Conservation (phyloP, 2,888 invertebrate species). For the Lysandra bellargus region DNA sequence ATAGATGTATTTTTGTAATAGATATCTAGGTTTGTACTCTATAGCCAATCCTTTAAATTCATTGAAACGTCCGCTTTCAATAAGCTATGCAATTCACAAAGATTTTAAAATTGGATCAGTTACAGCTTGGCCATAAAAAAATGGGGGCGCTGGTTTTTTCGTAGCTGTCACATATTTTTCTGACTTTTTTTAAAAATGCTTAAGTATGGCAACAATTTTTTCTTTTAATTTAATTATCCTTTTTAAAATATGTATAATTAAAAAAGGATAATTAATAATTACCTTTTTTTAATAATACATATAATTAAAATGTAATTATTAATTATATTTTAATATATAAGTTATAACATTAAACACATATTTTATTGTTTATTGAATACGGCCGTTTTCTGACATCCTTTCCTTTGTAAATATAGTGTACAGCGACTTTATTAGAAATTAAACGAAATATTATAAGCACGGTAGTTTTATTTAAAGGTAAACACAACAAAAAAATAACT, state of each 20-base stretch:
- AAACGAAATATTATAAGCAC: not conserved
- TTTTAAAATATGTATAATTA: too few species aligned
- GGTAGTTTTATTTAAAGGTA: not conserved
- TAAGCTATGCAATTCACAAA: not conserved
- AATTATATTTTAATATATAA: too few species aligned
- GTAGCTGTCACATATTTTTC: too few species aligned
- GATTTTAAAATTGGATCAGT: too few species aligned
- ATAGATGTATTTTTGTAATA: constrained; percentile 20
- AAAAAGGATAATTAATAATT: too few species aligned
- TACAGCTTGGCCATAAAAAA: too few species aligned
- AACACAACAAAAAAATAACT: not conserved
- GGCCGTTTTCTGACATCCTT: not conserved
- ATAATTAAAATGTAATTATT: too few species aligned
- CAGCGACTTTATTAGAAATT: not conserved
- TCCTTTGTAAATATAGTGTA: constrained; percentile 15
- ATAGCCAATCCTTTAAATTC: not conserved
- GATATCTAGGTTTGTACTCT: constrained; percentile 17
- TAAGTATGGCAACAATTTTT: too few species aligned
- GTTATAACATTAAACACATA: not conserved
- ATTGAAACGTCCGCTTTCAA: not conserved
- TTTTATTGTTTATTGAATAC: not conserved
- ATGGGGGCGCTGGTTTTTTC: too few species aligned
- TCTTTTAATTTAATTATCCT: too few species aligned
- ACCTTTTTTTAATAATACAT: too few species aligned
- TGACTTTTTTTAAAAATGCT: too few species aligned